Evolutionary conservation across 2,113 vertebrate genomes (phyloP), one percentile per base, ranked within the genome.

Genomic region (Macaca nemestrina): DNA sequence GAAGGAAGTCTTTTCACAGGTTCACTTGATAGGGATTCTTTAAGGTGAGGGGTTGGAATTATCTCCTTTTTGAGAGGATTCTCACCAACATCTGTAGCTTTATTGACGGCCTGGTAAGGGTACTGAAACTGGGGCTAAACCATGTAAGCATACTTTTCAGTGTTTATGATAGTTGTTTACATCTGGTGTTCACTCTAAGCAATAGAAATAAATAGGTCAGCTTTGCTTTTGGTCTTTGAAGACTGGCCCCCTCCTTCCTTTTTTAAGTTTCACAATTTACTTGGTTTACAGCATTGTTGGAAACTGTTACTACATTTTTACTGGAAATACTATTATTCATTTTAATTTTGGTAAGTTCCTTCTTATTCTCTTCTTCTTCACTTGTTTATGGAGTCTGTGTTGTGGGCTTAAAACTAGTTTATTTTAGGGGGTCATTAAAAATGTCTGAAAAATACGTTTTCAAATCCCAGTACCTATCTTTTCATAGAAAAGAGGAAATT

Each of bases 201-300:
- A 97, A 48, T 96, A 88, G 98, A 98, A 98, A 94, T 96, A 98
- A 98, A 97, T 97, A 98, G 97, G 96, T 98, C 98, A 98, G 92
- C 97, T 94, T 98, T 98, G 96, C 93, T 98, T 98, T 97, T 94
- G 16, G 70, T 35, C 94, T 96, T 96, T 98, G 83, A 96, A 97
- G 97, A 61, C 73, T 59, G 55, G 93, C n/a, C 76, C 43, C 38
- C 68, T 40, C 93, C 40, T 35, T 59, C 55, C 78, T 27, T 85
- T 59, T 48, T 93, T 59, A 96, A 98, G 97, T 97, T 98, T 97
- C 93, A 93, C 90, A 78, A 95, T 97, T 76, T 97, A 97, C 96
- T 97, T 96, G 95, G 88, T 96, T 97, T 96, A 88, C 79, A 97
- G 93, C 91, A 67, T 96, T 97, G 76, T 97, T 96, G 97, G 85